phyloP scores from a whole-genome alignment of 2,797 vertebrate genomes.

The Miichthys miiuy region DNA sequence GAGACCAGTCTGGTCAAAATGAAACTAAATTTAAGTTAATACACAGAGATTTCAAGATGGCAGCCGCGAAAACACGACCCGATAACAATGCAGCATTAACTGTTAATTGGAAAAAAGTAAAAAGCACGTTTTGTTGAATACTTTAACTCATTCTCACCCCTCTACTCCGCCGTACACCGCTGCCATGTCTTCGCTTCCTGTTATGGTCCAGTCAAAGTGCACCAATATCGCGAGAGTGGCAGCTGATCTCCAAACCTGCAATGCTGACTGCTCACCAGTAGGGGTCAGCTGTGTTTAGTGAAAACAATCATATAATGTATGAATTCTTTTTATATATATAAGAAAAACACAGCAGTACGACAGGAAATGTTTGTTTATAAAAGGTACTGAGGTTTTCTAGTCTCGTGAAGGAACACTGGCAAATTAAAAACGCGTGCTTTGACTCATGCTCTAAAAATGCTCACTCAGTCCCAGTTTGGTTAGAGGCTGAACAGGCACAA shows the following conservation, averaged over 20 bases:
- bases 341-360: neutral
- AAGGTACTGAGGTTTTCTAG: neutral
- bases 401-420: neutral
- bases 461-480: conserved; percentile 16
- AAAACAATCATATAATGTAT: neutral
- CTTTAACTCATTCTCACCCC: conserved; percentile 77
- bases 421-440: neutral
- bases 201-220: conserved; percentile 22
- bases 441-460: conserved; percentile 31
- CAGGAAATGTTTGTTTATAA: neutral
- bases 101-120: neutral
- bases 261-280: neutral
- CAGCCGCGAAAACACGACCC: neutral
- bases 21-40: neutral
- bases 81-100: accelerated
- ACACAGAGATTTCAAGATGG: neutral
- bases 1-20: conserved; percentile 15
- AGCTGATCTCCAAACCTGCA: neutral
- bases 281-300: conserved; percentile 27
- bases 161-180: conserved; percentile 85
- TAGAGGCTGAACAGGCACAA: conserved; percentile 24
- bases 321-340: no score
- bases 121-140: neutral
- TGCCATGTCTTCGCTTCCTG: conserved; percentile 79
- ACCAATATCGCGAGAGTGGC: conserved; percentile 65